Base-by-base conservation (phyloP, 23 tunicate genomes). In the Ciona savignyi region DNA sequence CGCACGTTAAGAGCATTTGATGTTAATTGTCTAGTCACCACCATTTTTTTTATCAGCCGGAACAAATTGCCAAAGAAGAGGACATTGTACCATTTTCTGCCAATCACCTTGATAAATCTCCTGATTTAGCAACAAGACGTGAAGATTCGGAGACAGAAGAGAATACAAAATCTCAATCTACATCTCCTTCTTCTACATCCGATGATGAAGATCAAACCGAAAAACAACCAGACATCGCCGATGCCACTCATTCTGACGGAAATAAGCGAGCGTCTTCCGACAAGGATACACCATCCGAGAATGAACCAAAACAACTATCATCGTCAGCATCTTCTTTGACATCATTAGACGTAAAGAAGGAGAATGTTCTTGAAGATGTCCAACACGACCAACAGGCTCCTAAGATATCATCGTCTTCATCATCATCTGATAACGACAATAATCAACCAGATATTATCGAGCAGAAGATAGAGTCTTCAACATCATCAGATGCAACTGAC, bases 31-130 rank as follows among this genome's bases (percentile, higher is more conserved):
- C n/a, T n/a, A n/a, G n/a, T n/a, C n/a, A n/a, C n/a, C n/a, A n/a
- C n/a, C n/a, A n/a, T n/a, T n/a, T n/a, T n/a, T n/a, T n/a, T n/a
- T n/a, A n/a, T n/a, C 73, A 68, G 73, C 6, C 28, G 73, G 73
- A 68, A 20, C 25, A 27, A 68, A 22, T 4, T 25, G 73, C 73
- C 3, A 29, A 72, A 22, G 77, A 72, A 49, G 77, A 72, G 1
- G 33, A 51, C 23, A 30, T 72, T 2, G 49, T 35, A 9, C 60
- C 62, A 2, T 51, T 72, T 25, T 4, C 9, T 3, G 77, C 35
- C 11, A n/a, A n/a, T 25, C 77, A 51, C 3, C 24, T n/a, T 21
- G 26, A 72, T 22, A 64, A 72, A 72, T 25, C 31, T 3, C 77
- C 77, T 72, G 49, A 34, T 31, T 24, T 31, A 0, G 73, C 23